phyloP scores from a whole-genome alignment of 64 coral and sea anemone species.

The Porites lutea region DNA sequence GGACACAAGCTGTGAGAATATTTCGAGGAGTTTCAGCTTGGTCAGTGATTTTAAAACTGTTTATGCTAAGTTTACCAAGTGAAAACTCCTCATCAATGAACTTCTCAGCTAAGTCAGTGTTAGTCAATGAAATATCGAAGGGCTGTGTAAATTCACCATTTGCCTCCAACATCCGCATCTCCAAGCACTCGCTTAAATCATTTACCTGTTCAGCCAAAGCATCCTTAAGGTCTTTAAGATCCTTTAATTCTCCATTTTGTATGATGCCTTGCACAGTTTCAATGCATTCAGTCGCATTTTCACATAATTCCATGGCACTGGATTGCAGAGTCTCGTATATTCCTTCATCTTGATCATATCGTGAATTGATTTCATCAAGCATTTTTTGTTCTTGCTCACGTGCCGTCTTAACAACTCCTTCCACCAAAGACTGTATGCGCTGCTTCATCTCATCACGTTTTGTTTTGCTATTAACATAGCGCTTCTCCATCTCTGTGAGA shows the following conservation, averaged over 20 bases:
- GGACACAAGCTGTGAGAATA: background rate
- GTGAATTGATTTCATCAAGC: slow-evolving; percentile 53
- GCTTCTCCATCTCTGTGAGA: slow-evolving; percentile 44
- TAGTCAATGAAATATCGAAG: slow-evolving; percentile 25
- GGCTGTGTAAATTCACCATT: slow-evolving; percentile 5
- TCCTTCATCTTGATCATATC: slow-evolving; percentile 29
- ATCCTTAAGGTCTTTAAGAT: slow-evolving; percentile 71
- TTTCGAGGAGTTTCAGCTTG: background rate
- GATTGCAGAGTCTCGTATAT: slow-evolving; percentile 16
- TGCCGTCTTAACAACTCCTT: slow-evolving; percentile 41
- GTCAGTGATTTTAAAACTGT: background rate
- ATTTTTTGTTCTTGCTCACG: slow-evolving; percentile 51
- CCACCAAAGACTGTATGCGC: slow-evolving; percentile 60
- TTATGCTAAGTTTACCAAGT: background rate
- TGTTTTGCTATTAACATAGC: slow-evolving; percentile 27
- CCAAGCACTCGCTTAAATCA: slow-evolving; percentile 12
- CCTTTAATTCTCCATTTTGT: slow-evolving; percentile 38
- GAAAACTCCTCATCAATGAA: background rate
- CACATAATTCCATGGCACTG: slow-evolving; percentile 6
- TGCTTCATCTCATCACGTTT: slow-evolving; percentile 26
- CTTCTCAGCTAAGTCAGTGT: slow-evolving; percentile 6
- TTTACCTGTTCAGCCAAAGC: slow-evolving; percentile 44
- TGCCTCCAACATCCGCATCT: background rate
- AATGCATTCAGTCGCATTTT: slow-evolving; percentile 47
- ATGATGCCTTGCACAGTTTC: slow-evolving; percentile 61